phyloP scores from a whole-genome alignment of 2,113 vertebrate genomes.

The Laticauda laticaudata region DNA sequence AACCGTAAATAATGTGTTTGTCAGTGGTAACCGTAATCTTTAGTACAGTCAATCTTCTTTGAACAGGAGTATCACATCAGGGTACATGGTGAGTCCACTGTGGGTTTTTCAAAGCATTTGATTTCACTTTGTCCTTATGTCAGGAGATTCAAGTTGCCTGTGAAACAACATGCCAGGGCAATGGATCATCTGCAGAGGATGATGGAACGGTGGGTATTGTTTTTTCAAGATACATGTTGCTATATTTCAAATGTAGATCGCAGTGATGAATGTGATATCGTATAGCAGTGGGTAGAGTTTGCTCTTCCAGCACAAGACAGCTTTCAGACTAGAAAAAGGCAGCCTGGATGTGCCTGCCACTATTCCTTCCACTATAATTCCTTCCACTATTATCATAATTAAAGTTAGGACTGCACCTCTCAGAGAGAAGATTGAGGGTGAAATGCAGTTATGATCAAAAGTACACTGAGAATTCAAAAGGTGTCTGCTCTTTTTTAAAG shows the following conservation, averaged over 20 bases:
- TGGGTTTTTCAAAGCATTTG: slow-evolving; percentile 68
- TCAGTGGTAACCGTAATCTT: slow-evolving; percentile 62
- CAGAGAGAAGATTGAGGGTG: slow-evolving; percentile 26
- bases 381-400: slow-evolving; percentile 34
- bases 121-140: slow-evolving; percentile 69
- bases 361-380: slow-evolving; percentile 40
- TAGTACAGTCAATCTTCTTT: slow-evolving; percentile 67
- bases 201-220: slow-evolving; percentile 56
- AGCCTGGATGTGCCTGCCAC: neutral
- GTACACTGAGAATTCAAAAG: slow-evolving; percentile 33
- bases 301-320: slow-evolving; percentile 58
- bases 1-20: slow-evolving; percentile 70
- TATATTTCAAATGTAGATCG: slow-evolving; percentile 60
- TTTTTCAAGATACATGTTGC: slow-evolving; percentile 61
- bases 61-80: slow-evolving; percentile 68
- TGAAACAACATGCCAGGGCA: slow-evolving; percentile 61
- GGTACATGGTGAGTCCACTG: slow-evolving; percentile 54
- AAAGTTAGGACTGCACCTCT: slow-evolving; percentile 38
- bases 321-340: slow-evolving; percentile 34
- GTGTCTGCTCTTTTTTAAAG: neutral
- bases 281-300: slow-evolving; percentile 62
- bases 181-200: slow-evolving; percentile 56
- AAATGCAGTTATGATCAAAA: slow-evolving; percentile 56
- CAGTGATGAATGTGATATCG: slow-evolving; percentile 63
- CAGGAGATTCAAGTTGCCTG: slow-evolving; percentile 70